Evolutionary conservation across 2,888 invertebrate species (phyloP), one percentile per base, ranked within the genome.

Genomic region (Archips crataeganus): DNA sequence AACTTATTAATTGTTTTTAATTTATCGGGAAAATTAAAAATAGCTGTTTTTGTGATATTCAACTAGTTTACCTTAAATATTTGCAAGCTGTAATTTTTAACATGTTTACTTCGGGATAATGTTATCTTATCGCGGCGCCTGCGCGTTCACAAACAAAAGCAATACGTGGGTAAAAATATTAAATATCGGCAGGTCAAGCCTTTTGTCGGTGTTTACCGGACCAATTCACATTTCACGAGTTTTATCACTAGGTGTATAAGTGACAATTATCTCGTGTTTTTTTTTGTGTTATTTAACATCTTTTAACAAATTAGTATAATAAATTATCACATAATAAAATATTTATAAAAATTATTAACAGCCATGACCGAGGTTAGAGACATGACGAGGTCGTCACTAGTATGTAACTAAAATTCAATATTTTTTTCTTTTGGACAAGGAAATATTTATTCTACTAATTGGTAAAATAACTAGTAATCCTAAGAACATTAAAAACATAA

Each of bases 231-330:
- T 39, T 59, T 57, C n/a, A 61, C 42, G 59, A 64, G n/a, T 68
- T 49, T 73, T 73, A 69, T 69, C 73, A 47, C 49, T 39, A 23
- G 34, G 45, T 62, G 9, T 67, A 61, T 63, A 63, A 47, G 45
- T 72, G 47, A 13, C 62, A 73, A 68, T 63, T 73, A 68, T 64
- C 59, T 73, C 23, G 23, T 0, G 15, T 23, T 39, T 42, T 10
- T 54, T 13, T 45, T 71, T 45, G 47, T 23, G 23, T 42, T 57
- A 42, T 49, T 39, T n/a, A 68, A 10, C 34, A 13, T 62, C 57
- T 72, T 49, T 63, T 64, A 47, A 39, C 49, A 63, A 68, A 57
- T 67, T 62, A 57, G 63, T 4, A 11, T 23, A 36, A 63, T 68
- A 57, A 59, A 72, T 72, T 62, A 63, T 23, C 36, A 57, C 10